Evolutionary conservation across 2,113 vertebrate genomes (phyloP).

Genomic region (Rhipidura dahli): DNA sequence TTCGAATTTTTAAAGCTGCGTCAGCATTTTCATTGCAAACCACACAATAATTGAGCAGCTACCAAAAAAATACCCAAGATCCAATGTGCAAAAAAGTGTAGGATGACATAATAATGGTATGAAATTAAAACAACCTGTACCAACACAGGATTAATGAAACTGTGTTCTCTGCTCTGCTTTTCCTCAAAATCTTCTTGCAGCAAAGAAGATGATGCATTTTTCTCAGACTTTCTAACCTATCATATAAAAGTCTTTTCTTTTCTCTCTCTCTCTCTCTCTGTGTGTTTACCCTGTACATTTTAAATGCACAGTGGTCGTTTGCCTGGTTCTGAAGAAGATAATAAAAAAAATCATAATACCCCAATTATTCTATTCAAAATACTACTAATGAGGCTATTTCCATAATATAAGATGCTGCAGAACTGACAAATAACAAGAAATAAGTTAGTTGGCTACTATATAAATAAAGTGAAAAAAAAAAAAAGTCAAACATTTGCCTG

Average conservation of each 20-base stretch:
- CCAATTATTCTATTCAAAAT: background rate
- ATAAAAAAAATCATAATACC: background rate
- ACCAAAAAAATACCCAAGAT: background rate
- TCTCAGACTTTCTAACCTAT: background rate
- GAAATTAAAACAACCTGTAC: background rate
- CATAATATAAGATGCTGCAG: background rate
- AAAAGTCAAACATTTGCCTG: background rate
- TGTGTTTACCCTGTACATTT: background rate
- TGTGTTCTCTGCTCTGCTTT: background rate
- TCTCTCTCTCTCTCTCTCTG: too few species aligned
- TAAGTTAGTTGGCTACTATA: background rate
- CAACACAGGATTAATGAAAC: background rate
- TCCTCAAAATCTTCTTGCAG: background rate
- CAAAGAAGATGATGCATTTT: background rate
- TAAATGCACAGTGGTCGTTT: background rate
- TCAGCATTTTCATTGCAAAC: background rate
- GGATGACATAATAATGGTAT: fast-evolving
- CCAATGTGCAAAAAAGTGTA: background rate
- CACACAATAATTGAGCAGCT: background rate
- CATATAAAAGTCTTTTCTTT: background rate
- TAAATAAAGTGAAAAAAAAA: background rate
- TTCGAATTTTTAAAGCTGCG: background rate
- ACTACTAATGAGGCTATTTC: background rate
- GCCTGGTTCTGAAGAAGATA: background rate
- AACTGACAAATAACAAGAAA: background rate